phyloP scores from a whole-genome alignment of 2,797 vertebrate genomes.

The Intellagama lesueurii region DNA sequence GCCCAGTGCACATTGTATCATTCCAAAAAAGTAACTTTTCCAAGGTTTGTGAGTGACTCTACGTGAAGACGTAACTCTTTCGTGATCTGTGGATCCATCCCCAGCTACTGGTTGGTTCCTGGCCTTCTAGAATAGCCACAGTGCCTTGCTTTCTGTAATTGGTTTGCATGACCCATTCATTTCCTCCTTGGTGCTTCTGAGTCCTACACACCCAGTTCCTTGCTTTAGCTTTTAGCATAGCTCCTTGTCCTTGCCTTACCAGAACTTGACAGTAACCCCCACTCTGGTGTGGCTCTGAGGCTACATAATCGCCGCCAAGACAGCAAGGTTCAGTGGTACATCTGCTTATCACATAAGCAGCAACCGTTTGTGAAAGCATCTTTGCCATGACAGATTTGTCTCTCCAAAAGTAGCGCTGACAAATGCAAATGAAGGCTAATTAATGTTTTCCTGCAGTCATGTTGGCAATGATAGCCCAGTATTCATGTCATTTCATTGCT shows the following conservation, averaged over 20 bases:
- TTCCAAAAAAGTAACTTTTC: no score
- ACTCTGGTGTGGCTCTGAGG: not conserved
- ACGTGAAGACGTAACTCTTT: not conserved
- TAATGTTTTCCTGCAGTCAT: conserved; percentile 76
- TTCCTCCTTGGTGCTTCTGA: not conserved
- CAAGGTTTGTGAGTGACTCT: no score
- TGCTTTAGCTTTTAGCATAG: not conserved
- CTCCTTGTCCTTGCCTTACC: not conserved
- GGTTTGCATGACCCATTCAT: not conserved
- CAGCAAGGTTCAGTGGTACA: conserved; percentile 59
- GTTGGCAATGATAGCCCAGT: conserved; percentile 71
- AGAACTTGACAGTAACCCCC: not conserved
- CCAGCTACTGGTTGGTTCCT: not conserved
- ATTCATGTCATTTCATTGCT: conserved; percentile 76
- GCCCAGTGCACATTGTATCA: no score
- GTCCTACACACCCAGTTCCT: not conserved
- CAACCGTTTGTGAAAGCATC: conserved; percentile 68
- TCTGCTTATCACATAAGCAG: conserved; percentile 69
- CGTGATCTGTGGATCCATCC: not conserved
- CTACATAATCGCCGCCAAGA: conserved; percentile 37
- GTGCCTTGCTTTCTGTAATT: not conserved
- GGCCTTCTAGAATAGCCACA: not conserved
- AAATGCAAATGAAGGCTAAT: conserved; percentile 79
- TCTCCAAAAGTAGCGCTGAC: conserved; percentile 70
- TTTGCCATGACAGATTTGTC: conserved; percentile 70